Evolutionary conservation across 1,140 invertebrate species (phyloP).

Genomic region (Calliphora vicina): DNA sequence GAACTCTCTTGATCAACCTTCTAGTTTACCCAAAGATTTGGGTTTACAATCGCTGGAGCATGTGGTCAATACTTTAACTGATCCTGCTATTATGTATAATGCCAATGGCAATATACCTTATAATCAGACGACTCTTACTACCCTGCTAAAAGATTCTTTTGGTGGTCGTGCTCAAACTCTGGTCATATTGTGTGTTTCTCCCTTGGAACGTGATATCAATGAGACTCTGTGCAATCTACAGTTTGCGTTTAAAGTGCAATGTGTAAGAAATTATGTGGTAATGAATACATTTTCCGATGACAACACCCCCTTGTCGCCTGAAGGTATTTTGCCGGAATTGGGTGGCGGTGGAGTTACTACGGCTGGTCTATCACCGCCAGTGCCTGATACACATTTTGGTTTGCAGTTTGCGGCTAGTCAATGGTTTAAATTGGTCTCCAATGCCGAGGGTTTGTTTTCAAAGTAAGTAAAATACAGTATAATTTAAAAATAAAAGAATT

Average conservation of each 20-base stretch:
- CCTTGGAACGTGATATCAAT: constrained; percentile 68
- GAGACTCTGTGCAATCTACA: constrained; percentile 72
- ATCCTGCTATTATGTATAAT: constrained; percentile 67
- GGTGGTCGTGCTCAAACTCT: constrained; percentile 74
- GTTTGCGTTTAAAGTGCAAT: constrained; percentile 69
- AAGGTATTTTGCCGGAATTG: constrained; percentile 44
- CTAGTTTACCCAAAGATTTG: constrained; percentile 63
- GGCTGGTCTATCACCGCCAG: constrained; percentile 56
- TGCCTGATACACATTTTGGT: constrained; percentile 68
- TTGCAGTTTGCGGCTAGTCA: constrained; percentile 83
- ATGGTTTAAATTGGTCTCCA: constrained; percentile 81
- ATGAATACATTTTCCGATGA: constrained; percentile 74
- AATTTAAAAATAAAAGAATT: not conserved
- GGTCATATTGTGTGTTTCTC: constrained; percentile 72
- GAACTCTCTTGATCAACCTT: constrained; percentile 58
- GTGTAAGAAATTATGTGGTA: constrained; percentile 72
- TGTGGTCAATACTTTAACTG: constrained; percentile 69
- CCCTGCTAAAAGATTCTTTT: constrained; percentile 73
- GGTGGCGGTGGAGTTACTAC: constrained; percentile 39
- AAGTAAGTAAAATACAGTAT: constrained; percentile 61
- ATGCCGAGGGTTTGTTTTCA: constrained; percentile 83
- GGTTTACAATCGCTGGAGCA: constrained; percentile 70
- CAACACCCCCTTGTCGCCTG: constrained; percentile 67
- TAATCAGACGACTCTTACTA: constrained; percentile 72
- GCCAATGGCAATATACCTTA: constrained; percentile 66